Evolutionary conservation across 2,113 vertebrate species (phyloP).

Genomic region (Cacatua alba): DNA sequence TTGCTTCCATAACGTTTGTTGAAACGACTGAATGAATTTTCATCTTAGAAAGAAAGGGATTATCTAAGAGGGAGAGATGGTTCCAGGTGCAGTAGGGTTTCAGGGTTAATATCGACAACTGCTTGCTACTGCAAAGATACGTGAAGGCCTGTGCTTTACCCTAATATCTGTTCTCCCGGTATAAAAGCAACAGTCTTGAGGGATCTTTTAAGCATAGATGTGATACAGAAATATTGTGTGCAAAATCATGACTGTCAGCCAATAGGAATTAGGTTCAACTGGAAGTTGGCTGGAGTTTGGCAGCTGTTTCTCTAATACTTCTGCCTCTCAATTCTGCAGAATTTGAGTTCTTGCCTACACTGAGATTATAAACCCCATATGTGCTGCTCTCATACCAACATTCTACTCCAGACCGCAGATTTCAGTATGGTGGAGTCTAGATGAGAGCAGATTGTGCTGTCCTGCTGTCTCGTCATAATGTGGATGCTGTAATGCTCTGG

Average conservation of each 20-base stretch:
- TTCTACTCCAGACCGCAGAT: background rate
- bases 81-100: background rate
- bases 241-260: background rate
- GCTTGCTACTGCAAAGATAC: background rate
- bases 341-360: background rate
- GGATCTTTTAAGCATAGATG: background rate
- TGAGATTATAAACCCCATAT: background rate
- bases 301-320: background rate
- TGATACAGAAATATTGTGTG: background rate
- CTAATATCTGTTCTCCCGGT: background rate
- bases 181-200: background rate
- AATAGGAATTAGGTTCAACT: background rate
- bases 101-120: background rate
- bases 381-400: background rate
- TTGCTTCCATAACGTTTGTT: background rate
- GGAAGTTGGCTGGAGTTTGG: background rate
- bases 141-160: background rate
- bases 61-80: background rate
- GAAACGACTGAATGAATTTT: background rate
- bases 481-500: background rate
- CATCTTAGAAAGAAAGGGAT: background rate
- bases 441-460: conserved; percentile 15
- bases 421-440: background rate
- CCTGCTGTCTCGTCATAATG: background rate
- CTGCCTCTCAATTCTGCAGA: background rate